A percentile compares a stretch with the other conserved stretches of the same genome.
Evolutionary conservation across 2,888 invertebrate genomes (phyloP).

Genomic region (Halocaridina rubra): DNA sequence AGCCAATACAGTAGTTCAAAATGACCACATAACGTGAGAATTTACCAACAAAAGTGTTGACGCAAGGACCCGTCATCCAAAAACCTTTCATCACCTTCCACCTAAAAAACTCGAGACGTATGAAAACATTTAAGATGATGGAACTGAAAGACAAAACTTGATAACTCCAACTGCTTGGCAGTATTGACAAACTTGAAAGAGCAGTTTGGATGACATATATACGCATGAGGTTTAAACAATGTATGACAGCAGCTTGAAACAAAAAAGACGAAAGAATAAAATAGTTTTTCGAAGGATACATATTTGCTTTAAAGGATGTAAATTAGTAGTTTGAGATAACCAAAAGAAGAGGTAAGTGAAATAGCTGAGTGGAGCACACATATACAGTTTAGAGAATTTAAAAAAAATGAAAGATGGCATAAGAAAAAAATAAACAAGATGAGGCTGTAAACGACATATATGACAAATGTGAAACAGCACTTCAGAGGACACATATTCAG

Average conservation of each 20-base stretch:
- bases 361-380: neutral
- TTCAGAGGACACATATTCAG: no score
- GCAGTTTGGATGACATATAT: no score
- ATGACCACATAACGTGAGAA: conserved; percentile 25
- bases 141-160: conserved; percentile 40
- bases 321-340: no score
- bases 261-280: neutral
- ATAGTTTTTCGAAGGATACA: neutral
- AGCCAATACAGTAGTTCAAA: no score
- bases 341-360: neutral
- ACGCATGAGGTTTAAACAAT: no score
- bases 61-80: no score
- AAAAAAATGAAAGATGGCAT: neutral
- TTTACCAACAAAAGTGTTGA: no score
- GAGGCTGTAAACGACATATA: no score
- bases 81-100: conserved; percentile 24
- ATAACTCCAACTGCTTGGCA: conserved; percentile 26
- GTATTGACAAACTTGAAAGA: neutral
- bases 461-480: no score
- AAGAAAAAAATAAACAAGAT: no score
- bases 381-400: neutral
- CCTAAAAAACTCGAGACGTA: conserved; percentile 30
- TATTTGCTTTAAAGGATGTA: no score
- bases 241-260: neutral
- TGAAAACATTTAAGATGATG: conserved; percentile 41